Base-by-base conservation (phyloP, 2,888 invertebrate genomes). In the Spodoptera littoralis region DNA sequence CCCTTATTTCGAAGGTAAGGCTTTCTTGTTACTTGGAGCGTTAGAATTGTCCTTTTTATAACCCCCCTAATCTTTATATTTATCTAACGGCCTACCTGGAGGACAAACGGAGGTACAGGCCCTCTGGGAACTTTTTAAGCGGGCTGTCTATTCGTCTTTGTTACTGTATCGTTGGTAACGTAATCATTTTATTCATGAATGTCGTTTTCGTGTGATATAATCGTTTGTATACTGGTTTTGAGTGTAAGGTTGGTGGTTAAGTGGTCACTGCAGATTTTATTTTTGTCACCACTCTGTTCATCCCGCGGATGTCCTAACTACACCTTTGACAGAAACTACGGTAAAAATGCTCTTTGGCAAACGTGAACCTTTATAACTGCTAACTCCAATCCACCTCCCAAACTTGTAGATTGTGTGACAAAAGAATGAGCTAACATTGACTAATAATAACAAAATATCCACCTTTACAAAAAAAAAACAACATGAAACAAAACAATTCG, bases 1-100 rank as follows among this genome's bases (percentile, higher is more conserved):
- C 41, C 50, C 66, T 67, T 43, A 46, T 46, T 68, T 13, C 22
- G 27, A 51, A 60, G 36, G 46, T 60, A 52, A 49, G 24, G 24
- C n/a, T 51, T 36, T 30, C 41, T n/a, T 60, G 65, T 53, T 56
- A 46, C 41, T 44, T 47, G 52, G 27, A 53, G 27, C 70, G 65
- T 70, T 42, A 60, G 46, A 70, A 70, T 46, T 45, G 59, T 55
- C 65, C 68, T 69, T 56, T 63, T 68, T 70, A 57, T 60, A 70
- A 53, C 46, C 70, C 45, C 50, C 53, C 52, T 70, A 65, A 70
- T 70, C 65, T 70, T 70, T 59, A 56, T 70, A 49, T 70, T 70
- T 70, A 70, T 65, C 56, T 71, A 54, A 70, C 65, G 71, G 57
- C 49, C 41, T 27, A 60, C 52, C 65, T 50, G 47, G 9, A 57